phyloP scores from a whole-genome alignment of 2,888 invertebrate species.

The Rhagonycha fulva region DNA sequence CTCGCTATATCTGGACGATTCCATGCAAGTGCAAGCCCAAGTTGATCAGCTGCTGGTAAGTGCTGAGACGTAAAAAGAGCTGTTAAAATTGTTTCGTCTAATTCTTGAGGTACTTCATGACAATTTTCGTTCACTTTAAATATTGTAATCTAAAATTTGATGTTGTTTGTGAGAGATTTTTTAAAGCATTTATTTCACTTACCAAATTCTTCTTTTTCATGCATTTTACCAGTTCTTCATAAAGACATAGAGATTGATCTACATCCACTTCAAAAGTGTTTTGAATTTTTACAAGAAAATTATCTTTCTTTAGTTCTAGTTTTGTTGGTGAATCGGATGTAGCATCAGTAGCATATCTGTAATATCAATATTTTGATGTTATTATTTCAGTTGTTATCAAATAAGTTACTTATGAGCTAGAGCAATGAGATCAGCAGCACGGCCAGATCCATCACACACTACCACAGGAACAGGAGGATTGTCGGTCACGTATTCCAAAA shows the following conservation, averaged over 20 bases:
- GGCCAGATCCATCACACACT: constrained; percentile 96
- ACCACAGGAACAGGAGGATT: constrained; percentile 97
- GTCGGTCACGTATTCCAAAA: constrained; percentile 96
- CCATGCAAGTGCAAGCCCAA: constrained; percentile 95
- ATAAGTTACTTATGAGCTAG: constrained; percentile 84
- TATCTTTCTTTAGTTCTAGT: constrained; percentile 88
- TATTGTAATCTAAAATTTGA: constrained; percentile 81
- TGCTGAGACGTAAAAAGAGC: constrained; percentile 92
- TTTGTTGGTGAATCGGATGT: constrained; percentile 79
- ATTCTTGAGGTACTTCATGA: constrained; percentile 85
- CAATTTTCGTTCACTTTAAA: constrained; percentile 90
- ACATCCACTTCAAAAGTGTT: constrained; percentile 89
- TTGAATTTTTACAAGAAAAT: constrained; percentile 88
- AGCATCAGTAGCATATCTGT: constrained; percentile 76
- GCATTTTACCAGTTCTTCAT: constrained; percentile 90
- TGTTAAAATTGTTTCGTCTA: constrained; percentile 95
- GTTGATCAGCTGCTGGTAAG: constrained; percentile 89
- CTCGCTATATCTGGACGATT: constrained; percentile 97
- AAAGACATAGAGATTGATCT: constrained; percentile 89
- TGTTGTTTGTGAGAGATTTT: background rate
- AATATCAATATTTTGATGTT: background rate
- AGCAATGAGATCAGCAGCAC: constrained; percentile 95
- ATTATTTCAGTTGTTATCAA: background rate
- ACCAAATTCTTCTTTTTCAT: constrained; percentile 93
- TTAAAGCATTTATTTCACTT: constrained; percentile 46